phyloP scores from a whole-genome alignment of 2,797 vertebrate genomes.

The Scarus forsteni region DNA sequence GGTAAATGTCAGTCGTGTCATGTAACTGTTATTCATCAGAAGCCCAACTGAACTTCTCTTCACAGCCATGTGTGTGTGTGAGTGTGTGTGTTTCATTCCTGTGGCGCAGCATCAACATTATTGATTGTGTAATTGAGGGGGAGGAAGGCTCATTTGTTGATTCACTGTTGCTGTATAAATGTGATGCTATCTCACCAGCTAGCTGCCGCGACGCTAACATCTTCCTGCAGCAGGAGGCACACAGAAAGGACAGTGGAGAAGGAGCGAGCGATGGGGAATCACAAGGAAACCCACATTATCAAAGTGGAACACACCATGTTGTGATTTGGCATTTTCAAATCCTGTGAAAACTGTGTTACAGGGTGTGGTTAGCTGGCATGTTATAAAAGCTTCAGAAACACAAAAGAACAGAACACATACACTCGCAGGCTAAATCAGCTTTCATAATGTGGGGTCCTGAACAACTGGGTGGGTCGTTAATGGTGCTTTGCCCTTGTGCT shows the following conservation, averaged over 20 bases:
- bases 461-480: no score
- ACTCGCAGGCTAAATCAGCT: no score
- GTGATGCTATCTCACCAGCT: conserved; percentile 56
- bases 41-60: conserved; percentile 36
- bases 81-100: conserved; percentile 2
- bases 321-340: neutral
- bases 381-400: neutral
- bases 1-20: conserved; percentile 59
- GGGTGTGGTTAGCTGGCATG: neutral
- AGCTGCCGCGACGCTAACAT: conserved; percentile 5
- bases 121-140: conserved; percentile 42
- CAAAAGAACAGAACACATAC: neutral
- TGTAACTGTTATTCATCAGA: conserved; percentile 26
- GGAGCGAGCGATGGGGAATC: neutral
- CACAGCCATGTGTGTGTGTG: neutral
- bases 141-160: conserved; percentile 31
- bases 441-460: no score
- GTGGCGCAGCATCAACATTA: conserved; percentile 28
- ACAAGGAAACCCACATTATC: neutral
- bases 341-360: neutral
- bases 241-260: conserved; percentile 4
- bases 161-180: conserved; percentile 33
- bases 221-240: conserved; percentile 11
- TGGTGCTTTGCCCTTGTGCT: no score
- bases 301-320: conserved; percentile 1